These are phyloP conservation scores for Dryadula phaetusa DNA, from an alignment of 2,888 invertebrate genomes.

Conservation along the genomic window DNA sequence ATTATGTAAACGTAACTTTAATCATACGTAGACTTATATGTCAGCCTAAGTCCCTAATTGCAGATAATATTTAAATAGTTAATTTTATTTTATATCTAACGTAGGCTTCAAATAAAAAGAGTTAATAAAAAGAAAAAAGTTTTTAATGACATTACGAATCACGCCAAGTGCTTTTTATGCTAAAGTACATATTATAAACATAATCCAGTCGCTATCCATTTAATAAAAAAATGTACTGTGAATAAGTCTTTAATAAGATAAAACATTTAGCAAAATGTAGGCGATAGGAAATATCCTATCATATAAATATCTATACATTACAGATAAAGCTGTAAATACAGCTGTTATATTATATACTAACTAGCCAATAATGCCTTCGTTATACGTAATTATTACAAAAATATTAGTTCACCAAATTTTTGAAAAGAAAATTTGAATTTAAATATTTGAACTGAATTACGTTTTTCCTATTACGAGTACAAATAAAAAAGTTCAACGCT, in stretches of 20 bases:
- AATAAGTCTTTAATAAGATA: slow-evolving; percentile 20
- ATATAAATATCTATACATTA: not conserved
- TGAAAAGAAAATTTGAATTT: not conserved
- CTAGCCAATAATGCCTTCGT: no score
- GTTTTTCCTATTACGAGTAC: not conserved
- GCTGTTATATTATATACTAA: not conserved
- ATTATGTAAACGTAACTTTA: slow-evolving; percentile 8
- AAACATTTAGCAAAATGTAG: not conserved
- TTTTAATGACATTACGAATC: slow-evolving; percentile 41
- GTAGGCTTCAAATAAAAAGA: not conserved
- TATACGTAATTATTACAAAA: not conserved
- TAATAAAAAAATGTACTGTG: slow-evolving; percentile 10
- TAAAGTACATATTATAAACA: slow-evolving; percentile 24
- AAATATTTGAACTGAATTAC: not conserved
- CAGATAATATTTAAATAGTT: not conserved
- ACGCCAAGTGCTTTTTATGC: slow-evolving; percentile 37
- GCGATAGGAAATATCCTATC: not conserved
- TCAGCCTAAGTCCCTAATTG: not conserved
- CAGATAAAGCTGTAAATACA: not conserved
- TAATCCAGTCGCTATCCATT: slow-evolving; percentile 33
- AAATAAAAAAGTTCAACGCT: slow-evolving; percentile 13
- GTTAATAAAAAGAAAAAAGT: not conserved
- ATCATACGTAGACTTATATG: not conserved
- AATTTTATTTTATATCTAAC: not conserved
- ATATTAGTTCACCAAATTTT: not conserved